Base-by-base conservation (phyloP, 2,797 vertebrate genomes). In the Hozukius guyotensis region DNA sequence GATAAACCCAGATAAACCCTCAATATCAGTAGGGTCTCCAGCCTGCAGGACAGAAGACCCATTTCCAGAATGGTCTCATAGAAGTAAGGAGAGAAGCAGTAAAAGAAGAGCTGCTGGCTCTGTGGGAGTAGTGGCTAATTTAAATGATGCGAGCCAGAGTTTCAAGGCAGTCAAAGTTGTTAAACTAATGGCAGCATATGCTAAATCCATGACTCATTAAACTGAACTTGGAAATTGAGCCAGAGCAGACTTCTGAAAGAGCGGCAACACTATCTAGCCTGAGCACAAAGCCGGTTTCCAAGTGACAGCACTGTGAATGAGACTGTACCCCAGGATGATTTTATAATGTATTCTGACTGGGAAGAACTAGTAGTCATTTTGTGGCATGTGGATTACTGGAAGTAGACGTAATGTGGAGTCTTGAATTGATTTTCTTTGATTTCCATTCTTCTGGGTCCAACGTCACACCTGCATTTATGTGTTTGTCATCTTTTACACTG, bases 201-300 rank as follows among this genome's bases (percentile, higher is more conserved):
- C 81, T 85, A 27, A 81, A 82, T 76, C 62, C 78, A 68, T 66
- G 87, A 86, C 64, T 89, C 90, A 92, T 91, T 91, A 87, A 71
- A 29, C 69, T 65, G 34, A 84, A 88, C 29, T 74, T 64, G 52
- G 25, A 87, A 83, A 69, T 25, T 36, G 13, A 80, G 61, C 20
- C 66, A 32, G 69, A 72, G 67, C 67, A 65, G 72, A 56, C 24
- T 63, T 72, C 57, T 77, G 56, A 75, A 59, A 49, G 42, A 74
- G 34, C 22, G 53, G 57, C 46, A 53, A n/a, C 27, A 42, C 49
- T 57, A 18, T n/a, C 42, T 22, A 36, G n/a, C 11, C 55, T 8
- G 36, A 78, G 20, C 34, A 70, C n/a, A 74, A 83, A 52, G 38
- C 25, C 32, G 11, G n/a, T 72, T 59, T 87, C 52, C 38, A 61